Conservation (phyloP, 2,888 invertebrate genomes). For the Proisotoma minuta region DNA sequence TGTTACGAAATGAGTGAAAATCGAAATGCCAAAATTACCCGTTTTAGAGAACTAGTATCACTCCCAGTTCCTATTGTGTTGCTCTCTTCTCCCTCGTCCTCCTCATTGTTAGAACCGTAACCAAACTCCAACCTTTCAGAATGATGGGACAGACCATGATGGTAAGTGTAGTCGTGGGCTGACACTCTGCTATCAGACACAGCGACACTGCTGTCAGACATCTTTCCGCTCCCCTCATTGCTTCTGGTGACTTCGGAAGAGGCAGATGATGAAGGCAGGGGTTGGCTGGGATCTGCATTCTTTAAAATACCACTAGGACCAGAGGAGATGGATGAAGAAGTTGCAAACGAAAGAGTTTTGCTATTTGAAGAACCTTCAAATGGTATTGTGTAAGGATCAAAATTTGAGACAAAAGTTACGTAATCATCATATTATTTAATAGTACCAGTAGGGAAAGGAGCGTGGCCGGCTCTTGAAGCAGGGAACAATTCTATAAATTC, state of each 20-base stretch:
- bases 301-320: constrained; percentile 25
- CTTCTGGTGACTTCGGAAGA: neutral
- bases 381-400: neutral
- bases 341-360: neutral
- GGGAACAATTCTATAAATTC: constrained; percentile 30
- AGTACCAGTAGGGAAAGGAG: neutral
- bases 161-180: constrained; percentile 16
- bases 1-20: too few relatives aligned
- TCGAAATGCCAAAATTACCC: constrained; percentile 32
- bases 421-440: neutral
- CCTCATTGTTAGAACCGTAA: constrained; percentile 8
- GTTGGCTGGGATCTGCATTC: constrained; percentile 15
- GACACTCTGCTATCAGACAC: neutral
- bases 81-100: constrained; percentile 30
- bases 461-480: too few relatives aligned
- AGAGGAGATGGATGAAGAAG: too few relatives aligned
- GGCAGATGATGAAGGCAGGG: neutral
- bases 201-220: neutral
- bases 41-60: constrained; percentile 44
- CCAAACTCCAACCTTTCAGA: constrained; percentile 13
- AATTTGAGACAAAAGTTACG: neutral
- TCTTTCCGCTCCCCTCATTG: neutral
- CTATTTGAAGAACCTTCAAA: neutral
- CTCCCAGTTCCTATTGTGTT: constrained; percentile 35
- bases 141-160: neutral